Evolutionary conservation across 2,888 invertebrate species (phyloP).

Genomic region (Nomada ruficornis): DNA sequence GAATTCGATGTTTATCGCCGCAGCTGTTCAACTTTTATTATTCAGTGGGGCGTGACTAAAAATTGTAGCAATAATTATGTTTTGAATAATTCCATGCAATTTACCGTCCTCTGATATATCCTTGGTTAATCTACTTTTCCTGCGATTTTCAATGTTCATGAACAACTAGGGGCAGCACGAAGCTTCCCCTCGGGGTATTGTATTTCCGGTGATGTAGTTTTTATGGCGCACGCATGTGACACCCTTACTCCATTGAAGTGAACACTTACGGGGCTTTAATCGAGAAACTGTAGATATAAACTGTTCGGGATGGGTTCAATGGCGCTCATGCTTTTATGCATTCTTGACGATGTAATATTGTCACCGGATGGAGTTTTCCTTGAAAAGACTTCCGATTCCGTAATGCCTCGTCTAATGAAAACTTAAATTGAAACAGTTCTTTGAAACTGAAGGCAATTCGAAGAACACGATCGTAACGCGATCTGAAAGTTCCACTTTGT

Average conservation of each 20-base stretch:
- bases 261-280: background rate
- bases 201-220: conserved; percentile 19
- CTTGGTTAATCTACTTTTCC: background rate
- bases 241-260: conserved; percentile 6
- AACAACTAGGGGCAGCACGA: background rate
- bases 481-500: background rate
- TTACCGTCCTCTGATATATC: background rate
- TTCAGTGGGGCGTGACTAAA: conserved; percentile 49
- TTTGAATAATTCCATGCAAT: background rate
- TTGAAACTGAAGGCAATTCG: conserved; percentile 15
- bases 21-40: conserved; percentile 24
- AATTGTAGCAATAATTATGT: conserved; percentile 31
- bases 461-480: conserved; percentile 2
- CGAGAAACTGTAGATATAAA: background rate
- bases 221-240: conserved; percentile 12
- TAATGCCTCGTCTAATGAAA: background rate
- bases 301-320: background rate
- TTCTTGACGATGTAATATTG: background rate
- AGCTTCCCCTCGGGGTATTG: background rate
- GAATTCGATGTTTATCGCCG: conserved; percentile 8
- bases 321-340: background rate
- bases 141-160: conserved; percentile 9
- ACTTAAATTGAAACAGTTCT: background rate
- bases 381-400: background rate
- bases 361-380: background rate